Evolutionary conservation across 2,888 invertebrate species (phyloP).

Genomic region (Mamestra brassicae): DNA sequence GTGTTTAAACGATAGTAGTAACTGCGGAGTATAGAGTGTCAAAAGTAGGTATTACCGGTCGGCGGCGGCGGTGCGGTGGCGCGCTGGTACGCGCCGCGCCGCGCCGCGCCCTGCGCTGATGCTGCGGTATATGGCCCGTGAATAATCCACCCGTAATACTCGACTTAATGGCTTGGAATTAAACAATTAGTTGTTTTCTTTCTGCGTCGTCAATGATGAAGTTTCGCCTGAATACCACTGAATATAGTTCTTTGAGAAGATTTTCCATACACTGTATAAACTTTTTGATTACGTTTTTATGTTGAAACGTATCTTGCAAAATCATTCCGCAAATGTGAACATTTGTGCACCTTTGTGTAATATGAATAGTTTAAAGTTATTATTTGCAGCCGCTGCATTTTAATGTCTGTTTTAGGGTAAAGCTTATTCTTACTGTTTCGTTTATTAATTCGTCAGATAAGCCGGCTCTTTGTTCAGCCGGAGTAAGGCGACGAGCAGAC

Average conservation of each 20-base stretch:
- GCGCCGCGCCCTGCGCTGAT: constrained; percentile 78
- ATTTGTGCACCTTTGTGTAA: constrained; percentile 27
- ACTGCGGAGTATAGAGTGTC: constrained; percentile 64
- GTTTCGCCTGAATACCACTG: constrained; percentile 71
- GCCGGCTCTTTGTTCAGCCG: constrained; percentile 77
- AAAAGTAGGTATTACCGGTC: constrained; percentile 66
- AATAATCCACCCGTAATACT: constrained; percentile 90
- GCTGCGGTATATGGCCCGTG: constrained; percentile 89
- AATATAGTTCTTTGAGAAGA: constrained; percentile 63
- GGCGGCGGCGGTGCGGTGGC: constrained; percentile 62
- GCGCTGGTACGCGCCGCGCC: constrained; percentile 72
- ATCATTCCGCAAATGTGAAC: constrained; percentile 8
- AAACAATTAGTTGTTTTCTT: constrained; percentile 90
- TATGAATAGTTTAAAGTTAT: constrained; percentile 60
- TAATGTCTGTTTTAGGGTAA: constrained; percentile 64
- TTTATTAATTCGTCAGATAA: constrained; percentile 79
- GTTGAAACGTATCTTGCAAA: constrained; percentile 5
- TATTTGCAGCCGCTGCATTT: constrained; percentile 61
- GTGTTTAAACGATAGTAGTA: constrained; percentile 73
- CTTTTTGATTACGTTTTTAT: constrained; percentile 5
- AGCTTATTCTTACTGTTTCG: constrained; percentile 72
- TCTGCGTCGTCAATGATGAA: constrained; percentile 87
- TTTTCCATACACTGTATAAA: constrained; percentile 27
- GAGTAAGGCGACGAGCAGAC: constrained; percentile 76
- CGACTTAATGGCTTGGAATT: constrained; percentile 89